Evolutionary conservation across 2,888 invertebrate genomes (phyloP).

Genomic region (Criorhina ranunculi): DNA sequence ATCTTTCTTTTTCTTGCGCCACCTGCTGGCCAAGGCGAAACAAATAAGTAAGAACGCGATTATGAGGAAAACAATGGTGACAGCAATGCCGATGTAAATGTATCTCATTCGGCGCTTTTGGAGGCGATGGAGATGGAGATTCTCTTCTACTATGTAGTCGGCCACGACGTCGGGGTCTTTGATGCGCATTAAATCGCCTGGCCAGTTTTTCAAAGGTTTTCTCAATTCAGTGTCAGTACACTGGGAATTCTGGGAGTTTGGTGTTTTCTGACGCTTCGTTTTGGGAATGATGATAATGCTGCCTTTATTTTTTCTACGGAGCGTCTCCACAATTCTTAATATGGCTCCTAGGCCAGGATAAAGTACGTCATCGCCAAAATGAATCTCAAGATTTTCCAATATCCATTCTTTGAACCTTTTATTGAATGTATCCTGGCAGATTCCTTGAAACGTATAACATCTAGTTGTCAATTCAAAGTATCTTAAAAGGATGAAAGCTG

Average conservation of each 20-base stretch:
- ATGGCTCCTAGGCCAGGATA: conserved; percentile 83
- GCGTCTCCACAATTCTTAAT: conserved; percentile 80
- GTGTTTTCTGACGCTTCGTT: conserved; percentile 38
- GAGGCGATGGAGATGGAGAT: neutral
- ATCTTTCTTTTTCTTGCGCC: neutral
- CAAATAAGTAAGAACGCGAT: conserved; percentile 34
- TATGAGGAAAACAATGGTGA: conserved; percentile 4
- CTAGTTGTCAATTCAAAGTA: conserved; percentile 81
- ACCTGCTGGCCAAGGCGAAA: conserved; percentile 1
- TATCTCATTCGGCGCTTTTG: conserved; percentile 17
- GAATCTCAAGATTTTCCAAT: conserved; percentile 80
- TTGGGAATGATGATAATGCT: neutral
- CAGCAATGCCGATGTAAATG: conserved; percentile 52
- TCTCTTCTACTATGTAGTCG: neutral
- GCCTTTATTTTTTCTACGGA: conserved; percentile 64
- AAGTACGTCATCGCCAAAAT: conserved; percentile 81
- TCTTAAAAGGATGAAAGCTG: conserved; percentile 81
- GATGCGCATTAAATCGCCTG: neutral
- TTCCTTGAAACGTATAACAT: conserved; percentile 81
- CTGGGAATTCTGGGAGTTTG: conserved; percentile 4
- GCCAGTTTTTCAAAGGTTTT: neutral
- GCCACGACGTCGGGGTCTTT: no score
- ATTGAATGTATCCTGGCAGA: conserved; percentile 80
- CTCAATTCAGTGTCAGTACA: neutral
- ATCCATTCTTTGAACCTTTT: conserved; percentile 81